A percentile compares a stretch with the other conserved stretches of the same genome.
Evolutionary conservation across 2,888 invertebrate genomes (phyloP).

Genomic region (Aproaerema taeniolella): DNA sequence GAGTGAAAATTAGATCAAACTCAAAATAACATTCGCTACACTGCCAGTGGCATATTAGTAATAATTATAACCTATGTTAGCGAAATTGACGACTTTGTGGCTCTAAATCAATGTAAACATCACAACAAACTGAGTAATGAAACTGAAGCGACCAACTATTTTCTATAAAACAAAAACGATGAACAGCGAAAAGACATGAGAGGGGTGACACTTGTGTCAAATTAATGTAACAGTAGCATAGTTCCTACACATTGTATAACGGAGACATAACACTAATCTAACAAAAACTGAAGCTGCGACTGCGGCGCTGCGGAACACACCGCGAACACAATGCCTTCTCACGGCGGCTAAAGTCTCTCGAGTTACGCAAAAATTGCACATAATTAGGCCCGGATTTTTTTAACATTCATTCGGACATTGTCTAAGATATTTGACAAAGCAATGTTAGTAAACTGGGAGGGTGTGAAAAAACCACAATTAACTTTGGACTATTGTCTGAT

Average conservation of each 20-base stretch:
- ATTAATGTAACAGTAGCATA: conserved; percentile 28
- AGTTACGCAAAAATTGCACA: conserved; percentile 56
- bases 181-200: too few relatives aligned
- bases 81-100: too few relatives aligned
- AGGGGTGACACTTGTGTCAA: conserved; percentile 12
- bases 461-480: conserved; percentile 35
- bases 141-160: too few relatives aligned
- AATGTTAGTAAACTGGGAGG: conserved; percentile 31
- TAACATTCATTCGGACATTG: conserved; percentile 46
- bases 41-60: too few relatives aligned
- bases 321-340: conserved; percentile 38
- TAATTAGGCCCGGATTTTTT: conserved; percentile 51
- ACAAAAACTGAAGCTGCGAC: conserved; percentile 35
- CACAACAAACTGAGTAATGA: too few relatives aligned
- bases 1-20: too few relatives aligned
- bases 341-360: conserved; percentile 34
- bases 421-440: conserved; percentile 44
- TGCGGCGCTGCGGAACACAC: conserved; percentile 20
- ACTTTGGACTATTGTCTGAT: conserved; percentile 32
- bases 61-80: too few relatives aligned
- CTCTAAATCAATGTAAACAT: too few relatives aligned
- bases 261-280: conserved; percentile 38
- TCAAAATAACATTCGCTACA: too few relatives aligned
- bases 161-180: too few relatives aligned
- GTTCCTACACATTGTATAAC: conserved; percentile 56